These are phyloP conservation scores for Bombus difficillimus DNA, from an alignment of 1,140 invertebrate genomes.

Conservation along the genomic window DNA sequence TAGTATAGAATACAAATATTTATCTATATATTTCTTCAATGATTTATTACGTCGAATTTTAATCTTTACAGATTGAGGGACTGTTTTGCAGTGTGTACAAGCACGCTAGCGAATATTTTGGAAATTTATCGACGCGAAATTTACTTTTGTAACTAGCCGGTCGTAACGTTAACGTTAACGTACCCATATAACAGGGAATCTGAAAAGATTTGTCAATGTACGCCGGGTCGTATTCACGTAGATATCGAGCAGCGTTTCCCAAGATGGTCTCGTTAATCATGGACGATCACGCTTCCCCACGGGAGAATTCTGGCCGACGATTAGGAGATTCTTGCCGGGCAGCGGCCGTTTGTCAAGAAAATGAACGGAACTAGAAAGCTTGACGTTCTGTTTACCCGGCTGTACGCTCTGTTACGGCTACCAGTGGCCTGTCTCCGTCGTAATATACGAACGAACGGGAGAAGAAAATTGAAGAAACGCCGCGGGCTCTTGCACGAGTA, in stretches of 20 bases:
- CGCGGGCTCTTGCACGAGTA: background rate
- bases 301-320: background rate
- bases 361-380: constrained; percentile 1
- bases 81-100: too few species aligned
- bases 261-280: constrained; percentile 20
- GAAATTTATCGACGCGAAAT: background rate
- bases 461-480: constrained; percentile 57
- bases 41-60: too few species aligned
- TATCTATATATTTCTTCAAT: too few species aligned
- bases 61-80: too few species aligned
- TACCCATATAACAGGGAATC: background rate
- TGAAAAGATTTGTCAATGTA: constrained; percentile 6
- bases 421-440: constrained; percentile 10
- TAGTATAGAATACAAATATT: too few species aligned
- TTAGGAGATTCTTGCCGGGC: constrained; percentile 26
- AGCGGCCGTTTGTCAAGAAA: constrained; percentile 19
- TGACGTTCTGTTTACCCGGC: constrained; percentile 38
- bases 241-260: background rate
- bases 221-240: background rate
- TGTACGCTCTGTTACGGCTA: constrained; percentile 26
- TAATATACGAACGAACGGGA: constrained; percentile 50
- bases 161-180: background rate
- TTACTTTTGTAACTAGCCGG: background rate
- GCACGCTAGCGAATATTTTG: too few species aligned
- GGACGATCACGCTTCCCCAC: background rate